Percentiles rank a stretch among this genome's conserved stretches.
These are phyloP conservation scores for Galaxea fascicularis DNA, from an alignment of 92 coral and sea anemone genomes.

Conservation along the genomic window DNA sequence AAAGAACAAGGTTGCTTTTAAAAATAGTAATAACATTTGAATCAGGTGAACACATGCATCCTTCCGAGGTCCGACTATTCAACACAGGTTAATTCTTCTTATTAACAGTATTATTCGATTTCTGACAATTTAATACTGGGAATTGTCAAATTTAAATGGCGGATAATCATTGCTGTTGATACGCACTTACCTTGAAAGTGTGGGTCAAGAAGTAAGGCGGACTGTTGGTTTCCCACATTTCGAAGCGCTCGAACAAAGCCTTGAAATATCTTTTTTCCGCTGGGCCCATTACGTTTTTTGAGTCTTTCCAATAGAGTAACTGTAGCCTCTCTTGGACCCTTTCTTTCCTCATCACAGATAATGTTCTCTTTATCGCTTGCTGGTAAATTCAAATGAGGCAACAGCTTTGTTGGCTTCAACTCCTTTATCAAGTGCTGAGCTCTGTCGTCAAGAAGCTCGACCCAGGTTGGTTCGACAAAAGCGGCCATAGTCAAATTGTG, in stretches of 20 bases:
- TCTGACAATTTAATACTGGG: neutral
- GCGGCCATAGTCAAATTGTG: conserved; percentile 7
- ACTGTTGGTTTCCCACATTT: conserved; percentile 41
- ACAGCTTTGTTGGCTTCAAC: conserved; percentile 45
- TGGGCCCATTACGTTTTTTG: conserved; percentile 38
- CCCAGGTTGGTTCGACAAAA: conserved; percentile 25
- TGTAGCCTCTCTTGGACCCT: conserved; percentile 38
- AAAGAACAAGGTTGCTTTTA: neutral
- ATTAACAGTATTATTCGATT: too few species aligned
- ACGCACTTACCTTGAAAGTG: conserved; percentile 48
- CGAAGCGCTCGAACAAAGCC: conserved; percentile 58
- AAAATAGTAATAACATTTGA: neutral
- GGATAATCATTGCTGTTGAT: neutral
- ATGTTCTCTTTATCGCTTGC: conserved; percentile 44
- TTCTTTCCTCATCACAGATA: conserved; percentile 40
- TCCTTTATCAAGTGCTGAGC: conserved; percentile 45
- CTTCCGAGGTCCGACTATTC: neutral
- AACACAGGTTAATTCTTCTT: too few species aligned
- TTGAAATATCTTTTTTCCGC: conserved; percentile 29
- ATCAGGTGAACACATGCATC: neutral
- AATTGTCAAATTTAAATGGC: neutral
- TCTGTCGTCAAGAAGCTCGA: conserved; percentile 35
- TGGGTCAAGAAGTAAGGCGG: conserved; percentile 63
- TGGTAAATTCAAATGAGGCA: conserved; percentile 28
- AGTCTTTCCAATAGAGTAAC: conserved; percentile 33